Percentiles rank a stretch among this genome's conserved stretches.
Evolutionary conservation across 30 jellyfish, hydroid and myxozoan genomes (phyloP).

Genomic region (Chrysaora quinquecirrha): DNA sequence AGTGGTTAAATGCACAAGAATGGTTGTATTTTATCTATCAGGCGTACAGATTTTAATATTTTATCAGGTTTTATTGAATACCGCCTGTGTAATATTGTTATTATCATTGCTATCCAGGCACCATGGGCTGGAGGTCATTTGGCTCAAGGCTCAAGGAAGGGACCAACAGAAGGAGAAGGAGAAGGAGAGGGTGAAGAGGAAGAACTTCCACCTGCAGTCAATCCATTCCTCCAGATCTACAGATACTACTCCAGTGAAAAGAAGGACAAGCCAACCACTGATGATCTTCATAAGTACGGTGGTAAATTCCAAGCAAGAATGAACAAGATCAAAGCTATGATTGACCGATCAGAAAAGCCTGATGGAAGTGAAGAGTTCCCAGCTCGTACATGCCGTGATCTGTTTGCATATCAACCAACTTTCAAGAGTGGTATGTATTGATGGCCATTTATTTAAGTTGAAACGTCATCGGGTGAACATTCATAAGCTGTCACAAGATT

Average conservation of each 20-base stretch:
- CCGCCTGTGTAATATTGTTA: too few relatives aligned
- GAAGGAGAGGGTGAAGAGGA: slow-evolving; percentile 43
- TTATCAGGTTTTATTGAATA: too few relatives aligned
- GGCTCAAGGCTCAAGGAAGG: slow-evolving; percentile 72
- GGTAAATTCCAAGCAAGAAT: slow-evolving; percentile 52
- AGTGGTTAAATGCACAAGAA: too few relatives aligned
- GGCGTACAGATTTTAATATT: too few relatives aligned
- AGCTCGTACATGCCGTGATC: slow-evolving; percentile 97
- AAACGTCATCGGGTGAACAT: too few relatives aligned
- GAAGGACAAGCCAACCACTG: slow-evolving; percentile 77
- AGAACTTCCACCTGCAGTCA: slow-evolving; percentile 45
- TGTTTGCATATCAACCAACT: slow-evolving; percentile 83
- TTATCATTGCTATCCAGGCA: slow-evolving; percentile 65
- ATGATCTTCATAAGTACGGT: slow-evolving; percentile 57
- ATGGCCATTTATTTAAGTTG: too few relatives aligned
- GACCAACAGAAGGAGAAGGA: slow-evolving; percentile 76
- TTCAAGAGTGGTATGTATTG: slow-evolving; percentile 80
- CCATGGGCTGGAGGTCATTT: slow-evolving; percentile 98
- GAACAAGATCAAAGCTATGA: slow-evolving; percentile 51
- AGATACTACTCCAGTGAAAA: slow-evolving; percentile 91
- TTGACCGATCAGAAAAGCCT: slow-evolving; percentile 65
- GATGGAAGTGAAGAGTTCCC: slow-evolving; percentile 95
- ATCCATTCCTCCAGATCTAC: slow-evolving; percentile 89
- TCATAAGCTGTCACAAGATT: too few relatives aligned
- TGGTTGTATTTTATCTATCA: too few relatives aligned